Base-by-base conservation (phyloP, 2,888 invertebrate species). In the Athalia cordata region DNA sequence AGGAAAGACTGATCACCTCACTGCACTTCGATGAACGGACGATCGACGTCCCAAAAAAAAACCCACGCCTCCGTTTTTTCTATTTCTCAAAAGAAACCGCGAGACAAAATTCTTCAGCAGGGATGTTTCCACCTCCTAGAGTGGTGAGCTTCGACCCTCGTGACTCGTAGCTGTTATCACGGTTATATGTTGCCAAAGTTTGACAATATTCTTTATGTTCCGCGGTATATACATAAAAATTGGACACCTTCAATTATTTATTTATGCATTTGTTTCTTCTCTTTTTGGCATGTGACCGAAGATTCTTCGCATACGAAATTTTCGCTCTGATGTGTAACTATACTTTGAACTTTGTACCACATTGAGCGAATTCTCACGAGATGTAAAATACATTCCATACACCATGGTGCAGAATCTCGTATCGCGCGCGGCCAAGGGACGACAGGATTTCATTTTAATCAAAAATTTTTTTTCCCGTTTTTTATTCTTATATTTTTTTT, bases 1-100 rank as follows among this genome's bases (percentile, higher is more conserved):
- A 70, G 62, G 78, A 66, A 74, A 78, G 78, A 78, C 78, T 61
- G 78, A 78, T 78, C 78, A 76, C 78, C 75, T 7, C 65, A 13
- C 55, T 78, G 78, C 78, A 78, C 78, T 67, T 49, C 6, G 65
- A 67, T n/a, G 55, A 52, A 50, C 68, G 29, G 66, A 66, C 62
- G 64, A 78, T 62, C 55, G 67, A 78, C 77, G 68, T 15, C 57
- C 57, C 59, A 57, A 59, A 62, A 15, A 15, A 64, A 61, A 55
- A 50, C 43, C 75, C 11, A 5, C 50, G n/a, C 15, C 57, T 62
- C 15, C 43, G 13, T 49, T 67, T 67, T 67, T 59, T 47, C 5
- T 49, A 49, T 66, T 66, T 49, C 49, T 49, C 15, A 11, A 3
- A 55, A 55, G 15, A 55, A 68, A 55, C 52, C 55, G 68, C 43